These are phyloP conservation scores for Phenganax marumi DNA, from an alignment of 92 coral and sea anemone genomes.

Conservation along the genomic window DNA sequence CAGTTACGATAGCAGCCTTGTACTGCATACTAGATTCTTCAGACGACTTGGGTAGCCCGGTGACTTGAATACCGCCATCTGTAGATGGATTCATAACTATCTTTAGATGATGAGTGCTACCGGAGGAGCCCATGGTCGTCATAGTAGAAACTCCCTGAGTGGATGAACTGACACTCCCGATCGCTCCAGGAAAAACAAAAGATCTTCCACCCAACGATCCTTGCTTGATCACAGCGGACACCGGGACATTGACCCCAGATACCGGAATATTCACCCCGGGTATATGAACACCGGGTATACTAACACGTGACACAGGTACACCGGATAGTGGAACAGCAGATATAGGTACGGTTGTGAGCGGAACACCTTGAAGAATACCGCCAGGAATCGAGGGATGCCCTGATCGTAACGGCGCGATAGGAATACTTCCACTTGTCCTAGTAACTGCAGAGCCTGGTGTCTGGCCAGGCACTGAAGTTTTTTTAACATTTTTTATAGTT, in stretches of 20 bases:
- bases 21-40: neutral
- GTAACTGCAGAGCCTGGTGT: slow-evolving; percentile 6
- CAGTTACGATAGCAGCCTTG: slow-evolving; percentile 20
- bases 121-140: slow-evolving; percentile 6
- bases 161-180: neutral
- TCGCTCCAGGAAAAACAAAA: slow-evolving; percentile 26
- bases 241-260: slow-evolving; percentile 43
- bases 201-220: slow-evolving; percentile 40
- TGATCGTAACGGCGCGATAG: slow-evolving; percentile 14
- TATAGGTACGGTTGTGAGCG: slow-evolving; percentile 16
- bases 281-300: slow-evolving; percentile 11
- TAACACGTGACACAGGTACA: slow-evolving; percentile 14
- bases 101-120: slow-evolving; percentile 34
- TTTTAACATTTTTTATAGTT: slow-evolving; percentile 22
- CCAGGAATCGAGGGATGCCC: slow-evolving; percentile 13
- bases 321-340: slow-evolving; percentile 28
- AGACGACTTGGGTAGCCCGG: slow-evolving; percentile 23
- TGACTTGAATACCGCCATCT: neutral
- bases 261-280: slow-evolving; percentile 31
- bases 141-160: neutral
- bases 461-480: neutral
- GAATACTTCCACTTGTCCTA: slow-evolving; percentile 21
- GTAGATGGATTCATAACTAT: slow-evolving; percentile 8
- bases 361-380: slow-evolving; percentile 32
- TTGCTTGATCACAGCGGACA: slow-evolving; percentile 42